A percentile compares a stretch with the other conserved stretches of the same genome.
These are phyloP conservation scores for Chrysolina oricalcia DNA, from an alignment of 2,888 invertebrate genomes.

Conservation along the genomic window DNA sequence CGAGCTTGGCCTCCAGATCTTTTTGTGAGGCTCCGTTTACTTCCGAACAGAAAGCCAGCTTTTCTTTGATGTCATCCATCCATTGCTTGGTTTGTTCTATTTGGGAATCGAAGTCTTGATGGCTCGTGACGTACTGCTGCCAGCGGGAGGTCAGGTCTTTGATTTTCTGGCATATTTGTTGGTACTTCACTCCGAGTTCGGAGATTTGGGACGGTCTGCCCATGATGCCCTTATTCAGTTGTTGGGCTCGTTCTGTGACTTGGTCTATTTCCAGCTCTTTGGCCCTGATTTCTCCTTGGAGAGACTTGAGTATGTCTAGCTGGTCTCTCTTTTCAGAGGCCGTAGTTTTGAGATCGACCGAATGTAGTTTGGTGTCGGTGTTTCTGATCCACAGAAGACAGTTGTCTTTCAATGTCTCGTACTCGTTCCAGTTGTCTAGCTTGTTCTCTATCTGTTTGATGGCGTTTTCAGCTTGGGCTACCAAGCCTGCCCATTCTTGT, in stretches of 20 bases:
- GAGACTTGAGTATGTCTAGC: slow-evolving; percentile 82
- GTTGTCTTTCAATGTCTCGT: slow-evolving; percentile 89
- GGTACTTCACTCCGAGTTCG: slow-evolving; percentile 93
- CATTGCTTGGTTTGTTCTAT: slow-evolving; percentile 77
- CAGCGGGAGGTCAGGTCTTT: slow-evolving; percentile 93
- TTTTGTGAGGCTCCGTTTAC: slow-evolving; percentile 85
- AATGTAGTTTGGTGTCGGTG: slow-evolving; percentile 90
- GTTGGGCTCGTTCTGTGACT: slow-evolving; percentile 92
- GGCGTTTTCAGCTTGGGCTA: slow-evolving; percentile 84
- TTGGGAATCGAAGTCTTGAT: slow-evolving; percentile 90
- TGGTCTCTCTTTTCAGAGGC: slow-evolving; percentile 89
- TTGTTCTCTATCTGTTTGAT: slow-evolving; percentile 88
- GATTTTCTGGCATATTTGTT: slow-evolving; percentile 90
- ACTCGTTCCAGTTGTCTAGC: slow-evolving; percentile 93
- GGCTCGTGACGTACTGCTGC: slow-evolving; percentile 92
- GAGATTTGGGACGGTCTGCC: slow-evolving; percentile 88
- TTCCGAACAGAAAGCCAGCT: slow-evolving; percentile 90
- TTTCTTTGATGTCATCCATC: slow-evolving; percentile 82
- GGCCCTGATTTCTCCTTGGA: slow-evolving; percentile 92
- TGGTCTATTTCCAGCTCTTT: slow-evolving; percentile 95
- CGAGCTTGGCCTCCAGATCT: slow-evolving; percentile 89
- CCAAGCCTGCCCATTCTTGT: slow-evolving; percentile 91
- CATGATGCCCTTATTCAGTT: slow-evolving; percentile 83
- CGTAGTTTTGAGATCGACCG: slow-evolving; percentile 88
- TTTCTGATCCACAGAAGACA: slow-evolving; percentile 91